Evolutionary conservation across 2,888 invertebrate genomes (phyloP).

Genomic region (Nomada goodeniana): DNA sequence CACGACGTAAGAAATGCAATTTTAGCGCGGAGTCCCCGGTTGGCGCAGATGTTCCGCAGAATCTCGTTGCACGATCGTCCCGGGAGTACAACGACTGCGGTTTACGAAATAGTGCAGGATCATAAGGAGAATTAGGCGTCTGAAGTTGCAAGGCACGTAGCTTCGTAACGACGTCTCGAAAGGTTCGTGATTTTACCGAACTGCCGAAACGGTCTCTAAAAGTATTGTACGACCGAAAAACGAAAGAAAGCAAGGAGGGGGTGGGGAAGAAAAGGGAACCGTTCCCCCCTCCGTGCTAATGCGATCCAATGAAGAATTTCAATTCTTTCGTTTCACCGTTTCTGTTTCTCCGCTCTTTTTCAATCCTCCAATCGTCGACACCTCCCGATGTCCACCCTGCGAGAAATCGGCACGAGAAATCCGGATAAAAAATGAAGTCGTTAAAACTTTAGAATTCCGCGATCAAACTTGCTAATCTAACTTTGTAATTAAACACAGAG

Average conservation of each 20-base stretch:
- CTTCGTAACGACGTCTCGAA: conserved; percentile 74
- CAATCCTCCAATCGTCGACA: background rate
- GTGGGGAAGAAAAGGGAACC: background rate
- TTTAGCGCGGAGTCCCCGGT: conserved; percentile 59
- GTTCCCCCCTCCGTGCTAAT: conserved; percentile 19
- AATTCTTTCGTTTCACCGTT: conserved; percentile 1
- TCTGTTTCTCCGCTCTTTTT: background rate
- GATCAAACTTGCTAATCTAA: conserved; percentile 59
- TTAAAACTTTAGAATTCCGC: conserved; percentile 36
- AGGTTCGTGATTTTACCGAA: conserved; percentile 74
- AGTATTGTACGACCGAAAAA: conserved; percentile 39
- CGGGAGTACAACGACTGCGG: conserved; percentile 73
- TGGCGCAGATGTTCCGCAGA: conserved; percentile 74
- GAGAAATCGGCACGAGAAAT: too few species aligned
- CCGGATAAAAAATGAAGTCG: background rate
- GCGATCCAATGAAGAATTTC: conserved; percentile 11
- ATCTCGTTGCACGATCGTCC: conserved; percentile 73
- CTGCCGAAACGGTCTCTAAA: conserved; percentile 68
- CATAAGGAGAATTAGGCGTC: conserved; percentile 76
- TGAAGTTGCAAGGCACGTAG: conserved; percentile 75
- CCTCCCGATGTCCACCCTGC: background rate
- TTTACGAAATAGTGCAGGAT: conserved; percentile 75
- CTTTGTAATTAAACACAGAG: conserved; percentile 58
- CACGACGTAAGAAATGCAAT: conserved; percentile 65
- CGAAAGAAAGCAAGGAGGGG: background rate